phyloP scores from a whole-genome alignment of 2,888 invertebrate species.

The Cryptophagus acutangulus region DNA sequence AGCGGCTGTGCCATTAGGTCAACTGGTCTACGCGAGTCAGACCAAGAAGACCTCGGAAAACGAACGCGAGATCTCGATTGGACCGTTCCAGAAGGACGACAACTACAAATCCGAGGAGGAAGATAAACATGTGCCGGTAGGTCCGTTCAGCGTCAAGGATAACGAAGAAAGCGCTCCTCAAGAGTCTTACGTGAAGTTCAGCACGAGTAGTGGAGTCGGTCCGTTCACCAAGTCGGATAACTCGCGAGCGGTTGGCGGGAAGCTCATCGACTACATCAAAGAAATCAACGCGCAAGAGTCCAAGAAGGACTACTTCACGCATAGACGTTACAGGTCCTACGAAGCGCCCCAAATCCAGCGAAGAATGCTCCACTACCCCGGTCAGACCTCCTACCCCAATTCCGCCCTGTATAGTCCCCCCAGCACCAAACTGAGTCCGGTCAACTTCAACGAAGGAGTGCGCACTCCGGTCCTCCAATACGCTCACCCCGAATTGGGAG shows the following conservation, averaged over 20 bases:
- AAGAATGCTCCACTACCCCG: constrained; percentile 66
- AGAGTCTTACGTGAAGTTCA: constrained; percentile 24
- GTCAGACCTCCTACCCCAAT: constrained; percentile 58
- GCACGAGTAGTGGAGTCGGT: constrained; percentile 46
- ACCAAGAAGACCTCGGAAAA: constrained; percentile 16
- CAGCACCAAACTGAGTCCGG: constrained; percentile 53
- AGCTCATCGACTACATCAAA: constrained; percentile 62
- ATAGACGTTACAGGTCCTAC: constrained; percentile 46
- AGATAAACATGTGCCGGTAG: constrained; percentile 33
- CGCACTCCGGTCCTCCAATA: constrained; percentile 73
- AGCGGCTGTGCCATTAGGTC: constrained; percentile 56
- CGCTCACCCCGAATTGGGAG: constrained; percentile 73
- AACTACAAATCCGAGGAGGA: constrained; percentile 52
- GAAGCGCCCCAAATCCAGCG: constrained; percentile 57
- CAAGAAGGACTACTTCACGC: constrained; percentile 57
- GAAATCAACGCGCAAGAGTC: constrained; percentile 63
- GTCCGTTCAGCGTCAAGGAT: constrained; percentile 59
- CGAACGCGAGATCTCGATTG: constrained; percentile 43
- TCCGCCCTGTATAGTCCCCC: constrained; percentile 62
- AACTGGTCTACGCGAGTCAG: constrained; percentile 51
- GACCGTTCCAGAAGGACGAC: constrained; percentile 60
- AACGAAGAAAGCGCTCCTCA: constrained; percentile 40
- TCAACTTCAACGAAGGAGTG: constrained; percentile 64
- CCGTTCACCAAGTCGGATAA: constrained; percentile 62
- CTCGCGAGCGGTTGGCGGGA: constrained; percentile 53